Base-by-base conservation (phyloP, 2,797 vertebrate species). In the Paguma larvata region DNA sequence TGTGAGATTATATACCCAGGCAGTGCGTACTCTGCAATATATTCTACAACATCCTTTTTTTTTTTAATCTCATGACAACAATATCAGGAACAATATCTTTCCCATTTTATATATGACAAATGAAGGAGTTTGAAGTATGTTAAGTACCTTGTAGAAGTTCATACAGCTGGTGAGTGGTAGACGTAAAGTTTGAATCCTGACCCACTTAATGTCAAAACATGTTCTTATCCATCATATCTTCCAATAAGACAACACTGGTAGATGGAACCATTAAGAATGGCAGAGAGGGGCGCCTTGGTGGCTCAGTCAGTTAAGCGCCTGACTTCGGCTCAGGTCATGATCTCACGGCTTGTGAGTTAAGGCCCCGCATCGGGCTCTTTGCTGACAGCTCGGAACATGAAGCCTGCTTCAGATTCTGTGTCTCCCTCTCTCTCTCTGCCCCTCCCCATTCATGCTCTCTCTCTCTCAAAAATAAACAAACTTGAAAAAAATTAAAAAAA, bases 11-110 rank as follows among this genome's bases (percentile, higher is more conserved):
- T 56, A 59, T 19, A 51, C n/a, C 32, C n/a, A 77, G 80, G 23
- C 4, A 46, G 8, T 75, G 14, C 46, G 18, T 1, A 7, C 15
- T 73, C 0, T 38, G 13, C 2, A 38, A 30, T 38, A 3, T 34
- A 53, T n/a, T 89, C 30, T 32, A 72, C 0, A 59, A 48, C 2
- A 23, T 65, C 5, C 23, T 6, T 32, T 67, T 25, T 67, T 77
- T 87, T 56, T n/a, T 4, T 14, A 51, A 53, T 41, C 6, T 79
- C 67, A 59, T 4, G 75, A 68, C 8, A 73, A 53, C 18, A 0
- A 0, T 73, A 72, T 32, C n/a, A 78, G 46, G 11, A 27, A 56
- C 67, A 65, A 3, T 86, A 4, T 68, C 75, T 38, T 73, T 48
- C 30, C 5, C 14, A 32, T 53, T 84, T 83, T 70, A 67, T 48